Percentiles rank a stretch among this genome's conserved stretches.
Evolutionary conservation across 2,113 vertebrate species (phyloP).

Genomic region (Hemibagrus wyckioides): DNA sequence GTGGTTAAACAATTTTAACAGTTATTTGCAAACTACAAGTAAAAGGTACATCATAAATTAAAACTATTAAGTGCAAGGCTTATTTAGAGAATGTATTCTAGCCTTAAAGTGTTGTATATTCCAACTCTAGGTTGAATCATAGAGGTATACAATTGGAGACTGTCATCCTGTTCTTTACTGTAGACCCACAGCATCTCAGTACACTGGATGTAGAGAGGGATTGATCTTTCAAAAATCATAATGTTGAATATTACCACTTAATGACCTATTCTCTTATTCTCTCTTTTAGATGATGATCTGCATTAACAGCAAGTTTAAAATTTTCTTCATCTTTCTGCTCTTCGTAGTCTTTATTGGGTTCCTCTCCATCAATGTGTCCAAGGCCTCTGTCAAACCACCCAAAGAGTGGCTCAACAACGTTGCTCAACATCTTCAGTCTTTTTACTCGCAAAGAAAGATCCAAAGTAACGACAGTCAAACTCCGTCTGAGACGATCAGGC

Average conservation of each 20-base stretch:
- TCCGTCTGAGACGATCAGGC: too few species aligned
- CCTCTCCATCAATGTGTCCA: neutral
- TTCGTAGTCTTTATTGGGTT: neutral
- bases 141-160: too few species aligned
- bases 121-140: too few species aligned
- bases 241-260: neutral
- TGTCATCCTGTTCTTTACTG: too few species aligned
- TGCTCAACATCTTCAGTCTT: neutral
- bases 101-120: too few species aligned
- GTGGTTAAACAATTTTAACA: too few species aligned
- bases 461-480: neutral
- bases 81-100: too few species aligned
- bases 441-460: neutral
- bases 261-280: neutral
- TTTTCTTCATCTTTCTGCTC: constrained; percentile 29
- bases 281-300: constrained; percentile 3
- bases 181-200: neutral
- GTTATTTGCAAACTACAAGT: too few species aligned
- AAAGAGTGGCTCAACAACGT: neutral
- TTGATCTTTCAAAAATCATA: neutral
- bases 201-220: neutral
- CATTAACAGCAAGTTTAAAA: neutral
- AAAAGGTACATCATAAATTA: too few species aligned
- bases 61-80: too few species aligned
- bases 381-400: neutral